phyloP scores from a whole-genome alignment of 1,140 invertebrate genomes.

The Thalassaphorura encarpata region DNA sequence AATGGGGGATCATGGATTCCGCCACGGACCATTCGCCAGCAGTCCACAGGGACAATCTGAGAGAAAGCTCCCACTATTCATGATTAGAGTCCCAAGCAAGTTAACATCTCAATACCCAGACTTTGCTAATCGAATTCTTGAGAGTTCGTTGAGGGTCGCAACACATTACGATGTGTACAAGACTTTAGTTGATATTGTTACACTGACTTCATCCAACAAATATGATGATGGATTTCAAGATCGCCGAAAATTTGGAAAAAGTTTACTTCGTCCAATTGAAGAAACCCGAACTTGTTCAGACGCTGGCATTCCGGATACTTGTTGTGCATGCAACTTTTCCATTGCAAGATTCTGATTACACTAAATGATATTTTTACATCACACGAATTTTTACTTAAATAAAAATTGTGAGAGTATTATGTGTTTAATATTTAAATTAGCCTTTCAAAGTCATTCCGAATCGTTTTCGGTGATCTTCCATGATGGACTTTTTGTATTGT shows the following conservation, averaged over 20 bases:
- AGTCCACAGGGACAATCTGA: constrained; percentile 7
- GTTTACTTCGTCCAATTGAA: background rate
- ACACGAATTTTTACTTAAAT: too few species aligned
- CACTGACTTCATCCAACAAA: background rate
- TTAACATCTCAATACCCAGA: background rate
- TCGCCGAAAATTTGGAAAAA: background rate
- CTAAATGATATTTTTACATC: too few species aligned
- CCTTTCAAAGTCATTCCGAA: too few species aligned
- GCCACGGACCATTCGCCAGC: background rate
- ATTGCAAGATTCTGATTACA: too few species aligned
- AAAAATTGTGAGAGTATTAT: too few species aligned
- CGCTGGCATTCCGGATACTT: background rate
- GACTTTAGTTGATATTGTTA: background rate
- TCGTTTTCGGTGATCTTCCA: too few species aligned
- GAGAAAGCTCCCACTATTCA: constrained; percentile 1
- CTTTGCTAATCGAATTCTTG: background rate
- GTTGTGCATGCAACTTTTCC: background rate
- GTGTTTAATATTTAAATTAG: too few species aligned
- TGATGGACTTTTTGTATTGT: too few species aligned
- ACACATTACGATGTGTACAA: constrained; percentile 9
- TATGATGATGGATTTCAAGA: background rate
- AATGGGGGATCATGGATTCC: constrained; percentile 7
- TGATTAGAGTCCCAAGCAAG: constrained; percentile 5
- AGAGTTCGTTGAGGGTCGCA: background rate
- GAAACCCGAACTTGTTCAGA: background rate